These are phyloP conservation scores for Jordanella pulchra DNA, from an alignment of 2,797 vertebrate genomes.

Conservation along the genomic window DNA sequence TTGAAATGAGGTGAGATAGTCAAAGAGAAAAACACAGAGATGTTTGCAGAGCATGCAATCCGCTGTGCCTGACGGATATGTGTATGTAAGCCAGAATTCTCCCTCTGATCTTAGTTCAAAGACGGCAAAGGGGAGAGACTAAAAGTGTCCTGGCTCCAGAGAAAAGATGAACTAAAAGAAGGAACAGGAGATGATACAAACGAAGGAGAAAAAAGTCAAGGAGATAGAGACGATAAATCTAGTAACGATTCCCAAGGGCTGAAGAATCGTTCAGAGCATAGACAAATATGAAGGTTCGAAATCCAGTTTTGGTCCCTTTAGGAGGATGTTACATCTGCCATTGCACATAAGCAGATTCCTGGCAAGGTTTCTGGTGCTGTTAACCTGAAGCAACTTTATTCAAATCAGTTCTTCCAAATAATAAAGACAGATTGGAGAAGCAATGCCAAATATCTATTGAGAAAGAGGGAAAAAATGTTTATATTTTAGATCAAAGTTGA, in stretches of 20 bases:
- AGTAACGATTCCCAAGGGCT: constrained; percentile 71
- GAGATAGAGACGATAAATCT: constrained; percentile 61
- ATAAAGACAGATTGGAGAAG: background rate
- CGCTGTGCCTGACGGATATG: constrained; percentile 51
- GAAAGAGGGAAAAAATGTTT: background rate
- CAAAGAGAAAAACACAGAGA: constrained; percentile 13
- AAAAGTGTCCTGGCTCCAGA: constrained; percentile 75
- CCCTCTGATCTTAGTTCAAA: constrained; percentile 85
- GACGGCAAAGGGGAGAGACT: constrained; percentile 77
- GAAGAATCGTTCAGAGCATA: constrained; percentile 76
- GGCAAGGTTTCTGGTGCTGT: background rate
- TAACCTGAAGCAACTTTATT: background rate
- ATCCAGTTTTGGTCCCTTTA: constrained; percentile 44
- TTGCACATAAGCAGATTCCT: constrained; percentile 15
- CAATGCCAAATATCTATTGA: background rate
- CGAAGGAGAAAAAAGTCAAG: constrained; percentile 39
- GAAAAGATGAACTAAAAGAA: constrained; percentile 55
- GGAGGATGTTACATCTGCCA: constrained; percentile 17
- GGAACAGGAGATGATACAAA: constrained; percentile 51
- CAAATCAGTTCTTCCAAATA: background rate
- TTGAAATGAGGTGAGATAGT: background rate
- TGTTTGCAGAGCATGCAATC: constrained; percentile 41
- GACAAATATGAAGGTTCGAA: constrained; percentile 58
- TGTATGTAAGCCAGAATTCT: constrained; percentile 70
- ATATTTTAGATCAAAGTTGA: background rate